A percentile compares a stretch with the other conserved stretches of the same genome.
These are phyloP conservation scores for Cryptosula pallasiana DNA, from an alignment of 2,888 invertebrate species.

Conservation along the genomic window DNA sequence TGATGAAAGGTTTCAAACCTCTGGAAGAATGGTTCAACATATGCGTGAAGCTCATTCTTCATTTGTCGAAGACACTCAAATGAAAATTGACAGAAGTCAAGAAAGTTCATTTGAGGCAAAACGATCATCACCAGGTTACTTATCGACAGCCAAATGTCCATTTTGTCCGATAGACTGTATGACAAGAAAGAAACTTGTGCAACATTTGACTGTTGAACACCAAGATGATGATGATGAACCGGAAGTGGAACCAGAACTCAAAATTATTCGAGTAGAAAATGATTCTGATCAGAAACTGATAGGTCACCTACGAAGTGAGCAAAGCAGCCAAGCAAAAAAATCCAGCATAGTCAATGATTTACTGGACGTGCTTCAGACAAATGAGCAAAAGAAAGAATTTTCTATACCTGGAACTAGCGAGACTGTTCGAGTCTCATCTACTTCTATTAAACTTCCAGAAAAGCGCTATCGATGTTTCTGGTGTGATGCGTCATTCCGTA, in stretches of 20 bases:
- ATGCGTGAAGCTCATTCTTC: constrained; percentile 13
- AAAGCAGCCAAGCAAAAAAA: neutral
- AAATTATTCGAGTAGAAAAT: constrained; percentile 10
- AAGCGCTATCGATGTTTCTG: constrained; percentile 19
- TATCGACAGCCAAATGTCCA: constrained; percentile 1
- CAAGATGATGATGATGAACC: neutral
- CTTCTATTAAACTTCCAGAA: constrained; percentile 14
- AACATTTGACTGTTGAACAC: constrained; percentile 3
- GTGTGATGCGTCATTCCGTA: constrained; percentile 17
- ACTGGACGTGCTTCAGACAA: neutral
- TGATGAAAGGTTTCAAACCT: constrained; percentile 4
- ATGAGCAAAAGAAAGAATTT: neutral
- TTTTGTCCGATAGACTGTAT: constrained; percentile 3
- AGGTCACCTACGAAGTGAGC: neutral
- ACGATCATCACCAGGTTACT: neutral
- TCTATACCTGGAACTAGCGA: neutral
- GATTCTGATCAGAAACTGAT: neutral
- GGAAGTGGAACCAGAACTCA: constrained; percentile 7
- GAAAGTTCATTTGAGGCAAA: constrained; percentile 14
- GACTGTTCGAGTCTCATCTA: neutral
- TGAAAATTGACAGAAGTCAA: constrained; percentile 15
- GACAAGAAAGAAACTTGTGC: constrained; percentile 22
- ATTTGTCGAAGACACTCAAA: constrained; percentile 13
- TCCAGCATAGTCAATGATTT: constrained; percentile 1
- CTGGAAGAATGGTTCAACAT: constrained; percentile 14